Base-by-base conservation (phyloP, 2,888 invertebrate species). In the Campopleginae sp. region DNA sequence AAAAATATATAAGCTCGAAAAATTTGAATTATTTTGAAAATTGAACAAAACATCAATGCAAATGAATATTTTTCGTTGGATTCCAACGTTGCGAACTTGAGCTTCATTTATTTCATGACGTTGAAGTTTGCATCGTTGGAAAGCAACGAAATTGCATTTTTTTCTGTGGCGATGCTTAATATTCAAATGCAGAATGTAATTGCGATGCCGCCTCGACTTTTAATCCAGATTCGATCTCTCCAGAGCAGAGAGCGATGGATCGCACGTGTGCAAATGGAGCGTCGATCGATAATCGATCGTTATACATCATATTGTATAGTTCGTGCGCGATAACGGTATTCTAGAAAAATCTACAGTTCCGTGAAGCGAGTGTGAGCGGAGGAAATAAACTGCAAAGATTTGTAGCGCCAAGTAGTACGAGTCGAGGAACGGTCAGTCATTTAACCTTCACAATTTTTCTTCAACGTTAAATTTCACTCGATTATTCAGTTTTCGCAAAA, bases 361-460 rank as follows among this genome's bases (percentile, higher is more conserved):
- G 38, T 44, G 38, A 27, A 72, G 31, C 65, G 68, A 75, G 10
- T 38, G 66, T 12, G 31, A 19, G 46, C 38, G 17, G 17, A 61
- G 31, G 38, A 38, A 19, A 72, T 19, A 17, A 19, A 42, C 23
- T 23, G 17, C 3, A 31, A 54, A 31, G 65, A 33, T 54, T 51
- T 54, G 31, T 12, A 12, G 38, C 72, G 38, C 65, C 44, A 66
- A 80, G 80, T 80, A 75, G 80, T 80, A 75, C 54, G 74, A 80
- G 66, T 84, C 84, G 19, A 63, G 31, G 12, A 77, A 80, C 31
- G 71, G 84, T 80, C 84, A 58, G 84, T 27, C 84, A 71, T 46
- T 63, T 14, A 46, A 31, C 72, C 58, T 48, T 23, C 23, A 42
- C 17, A 17, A 48, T 23, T n/a, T 31, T 33, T 10, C 12, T 0